Conservation (phyloP, 2,113 vertebrate species). For the Tauraco erythrolophus region DNA sequence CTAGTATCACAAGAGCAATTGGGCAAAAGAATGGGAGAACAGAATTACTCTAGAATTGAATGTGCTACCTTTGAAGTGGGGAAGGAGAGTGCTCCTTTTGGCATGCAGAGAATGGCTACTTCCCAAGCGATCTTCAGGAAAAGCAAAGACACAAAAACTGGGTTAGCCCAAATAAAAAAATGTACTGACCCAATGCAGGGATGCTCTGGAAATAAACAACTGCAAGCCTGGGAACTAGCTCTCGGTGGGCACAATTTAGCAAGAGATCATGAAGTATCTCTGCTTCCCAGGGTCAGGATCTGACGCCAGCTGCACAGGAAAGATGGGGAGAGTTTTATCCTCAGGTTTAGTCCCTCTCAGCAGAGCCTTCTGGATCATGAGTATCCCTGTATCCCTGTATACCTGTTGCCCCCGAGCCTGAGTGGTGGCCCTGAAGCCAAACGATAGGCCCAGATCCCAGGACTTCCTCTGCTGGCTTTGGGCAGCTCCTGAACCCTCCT, state of each 20-base stretch:
- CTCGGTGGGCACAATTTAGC: background rate
- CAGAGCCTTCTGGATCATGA: background rate
- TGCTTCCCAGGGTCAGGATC: background rate
- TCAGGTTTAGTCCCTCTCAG: background rate
- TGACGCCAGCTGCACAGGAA: background rate
- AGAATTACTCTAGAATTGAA: background rate
- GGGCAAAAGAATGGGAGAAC: background rate
- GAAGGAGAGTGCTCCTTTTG: background rate
- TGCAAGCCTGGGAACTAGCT: background rate
- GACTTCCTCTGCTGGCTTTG: background rate
- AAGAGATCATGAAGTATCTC: background rate
- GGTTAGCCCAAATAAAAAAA: conserved; percentile 14
- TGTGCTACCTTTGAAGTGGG: background rate
- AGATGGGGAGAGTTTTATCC: background rate
- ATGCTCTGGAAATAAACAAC: background rate
- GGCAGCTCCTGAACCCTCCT: background rate
- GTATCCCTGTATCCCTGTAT: background rate
- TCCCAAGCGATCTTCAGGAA: background rate
- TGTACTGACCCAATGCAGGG: background rate
- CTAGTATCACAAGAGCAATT: background rate
- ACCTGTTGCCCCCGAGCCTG: accelerated
- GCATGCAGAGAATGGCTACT: background rate
- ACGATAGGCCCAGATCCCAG: background rate
- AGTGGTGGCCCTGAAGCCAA: background rate
- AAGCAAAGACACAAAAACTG: background rate